Base-by-base conservation (phyloP, 2,888 invertebrate genomes). In the Homarus gammarus region DNA sequence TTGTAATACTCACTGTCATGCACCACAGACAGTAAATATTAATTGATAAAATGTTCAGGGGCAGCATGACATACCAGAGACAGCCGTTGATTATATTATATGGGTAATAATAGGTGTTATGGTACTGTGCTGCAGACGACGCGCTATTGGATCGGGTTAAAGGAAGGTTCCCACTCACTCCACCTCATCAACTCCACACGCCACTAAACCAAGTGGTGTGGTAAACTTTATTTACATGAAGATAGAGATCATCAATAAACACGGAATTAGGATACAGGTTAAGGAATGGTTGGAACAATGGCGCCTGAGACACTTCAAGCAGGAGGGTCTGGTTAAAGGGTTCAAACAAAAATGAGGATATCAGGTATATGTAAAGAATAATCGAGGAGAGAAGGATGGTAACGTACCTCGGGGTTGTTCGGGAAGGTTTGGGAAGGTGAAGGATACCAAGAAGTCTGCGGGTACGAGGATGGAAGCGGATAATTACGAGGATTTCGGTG, bases 381-480 rank as follows among this genome's bases (percentile, higher is more conserved):
- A 51, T 31, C 1, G 33, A 84, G 84, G 73, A 73, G 33, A 72
- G 18, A 56, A 84, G 73, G 84, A 56, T 73, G 36, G 56, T 73
- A 73, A 84, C 84, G 84, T 84, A 84, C 84, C 84, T 84, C 84
- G 73, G 84, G 84, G 72, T 84, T 84, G 38, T 84, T 73, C 44
- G 84, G 84, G 73, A 84, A 73, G 84, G 72, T 51, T 84, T 84
- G 84, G 84, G 73, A 84, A 68, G 84, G 49, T 84, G 84, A 84
- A 84, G 84, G 84, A 56, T 84, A 73, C 84, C 84, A 73, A 84
- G 84, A 84, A 84, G 84, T 44, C 84, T 33, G 84, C 84, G 73
- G 84, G 84, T 49, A 84, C 84, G 73, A 84, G 84, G 84, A 84
- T 84, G 84, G 73, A 84, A 84, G 84, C 84, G 84, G 84, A 56